These are phyloP conservation scores for Onychostoma macrolepis DNA, from an alignment of 2,113 vertebrate species.

Conservation along the genomic window DNA sequence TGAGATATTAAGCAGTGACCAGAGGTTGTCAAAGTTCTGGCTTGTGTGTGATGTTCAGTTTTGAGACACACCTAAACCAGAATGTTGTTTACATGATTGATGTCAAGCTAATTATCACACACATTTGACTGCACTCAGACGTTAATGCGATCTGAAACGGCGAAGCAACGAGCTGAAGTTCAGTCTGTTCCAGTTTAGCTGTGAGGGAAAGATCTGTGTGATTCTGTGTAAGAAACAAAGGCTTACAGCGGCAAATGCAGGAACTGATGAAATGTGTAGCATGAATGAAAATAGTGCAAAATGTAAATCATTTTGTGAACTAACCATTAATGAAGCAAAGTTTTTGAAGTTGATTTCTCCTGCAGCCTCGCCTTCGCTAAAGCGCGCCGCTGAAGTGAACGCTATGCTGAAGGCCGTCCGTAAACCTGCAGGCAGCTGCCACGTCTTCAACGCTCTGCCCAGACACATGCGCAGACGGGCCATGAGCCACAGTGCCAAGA, in stretches of 20 bases:
- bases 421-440: slow-evolving; percentile 84
- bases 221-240: too few relatives aligned
- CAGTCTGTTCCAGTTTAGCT: too few relatives aligned
- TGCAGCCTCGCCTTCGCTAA: slow-evolving; percentile 86
- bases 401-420: slow-evolving; percentile 90
- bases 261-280: background rate
- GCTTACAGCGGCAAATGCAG: background rate
- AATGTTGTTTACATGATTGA: too few relatives aligned
- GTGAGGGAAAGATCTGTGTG: too few relatives aligned
- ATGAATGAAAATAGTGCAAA: background rate
- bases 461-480: slow-evolving; percentile 92
- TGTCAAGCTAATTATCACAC: too few relatives aligned
- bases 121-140: too few relatives aligned
- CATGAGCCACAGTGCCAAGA: slow-evolving; percentile 93
- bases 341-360: too few relatives aligned
- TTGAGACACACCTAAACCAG: too few relatives aligned
- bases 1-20: background rate
- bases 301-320: background rate
- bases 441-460: slow-evolving; percentile 87
- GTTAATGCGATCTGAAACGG: too few relatives aligned
- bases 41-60: too few relatives aligned
- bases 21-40: background rate
- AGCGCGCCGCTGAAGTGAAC: slow-evolving; percentile 88
- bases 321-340: background rate
- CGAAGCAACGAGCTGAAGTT: too few relatives aligned